A percentile compares a stretch with the other conserved stretches of the same genome.
phyloP scores from a whole-genome alignment of 1,140 invertebrate genomes.

The Drosophila sulfurigaster region DNA sequence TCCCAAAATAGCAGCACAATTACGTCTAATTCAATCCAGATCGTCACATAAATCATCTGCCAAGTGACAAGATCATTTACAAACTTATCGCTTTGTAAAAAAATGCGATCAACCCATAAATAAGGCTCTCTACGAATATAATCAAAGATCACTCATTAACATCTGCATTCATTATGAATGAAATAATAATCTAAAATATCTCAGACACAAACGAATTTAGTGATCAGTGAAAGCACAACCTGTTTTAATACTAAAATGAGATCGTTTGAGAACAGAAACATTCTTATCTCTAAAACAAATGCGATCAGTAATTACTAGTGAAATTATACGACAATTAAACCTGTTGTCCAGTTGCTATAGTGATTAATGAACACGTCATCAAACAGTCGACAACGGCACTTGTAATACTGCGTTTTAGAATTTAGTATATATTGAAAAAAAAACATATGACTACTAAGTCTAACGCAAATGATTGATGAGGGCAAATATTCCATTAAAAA shows the following conservation, averaged over 20 bases:
- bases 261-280: not conserved
- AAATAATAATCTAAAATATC: not conserved
- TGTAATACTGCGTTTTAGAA: not conserved
- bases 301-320: not conserved
- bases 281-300: not conserved
- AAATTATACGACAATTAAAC: conserved; percentile 1
- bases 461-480: too few relatives aligned
- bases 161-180: not conserved
- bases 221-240: conserved; percentile 1
- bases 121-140: too few relatives aligned
- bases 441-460: too few relatives aligned
- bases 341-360: not conserved
- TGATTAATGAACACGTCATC: not conserved
- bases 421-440: not conserved
- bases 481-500: too few relatives aligned
- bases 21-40: not conserved
- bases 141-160: not conserved
- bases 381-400: not conserved
- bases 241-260: not conserved
- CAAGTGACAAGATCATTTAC: not conserved
- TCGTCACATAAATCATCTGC: not conserved
- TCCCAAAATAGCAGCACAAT: not conserved
- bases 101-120: too few relatives aligned
- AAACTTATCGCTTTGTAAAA: not conserved
- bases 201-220: not conserved